phyloP scores from a whole-genome alignment of 2,888 invertebrate genomes.

The Tenthredo livida region DNA sequence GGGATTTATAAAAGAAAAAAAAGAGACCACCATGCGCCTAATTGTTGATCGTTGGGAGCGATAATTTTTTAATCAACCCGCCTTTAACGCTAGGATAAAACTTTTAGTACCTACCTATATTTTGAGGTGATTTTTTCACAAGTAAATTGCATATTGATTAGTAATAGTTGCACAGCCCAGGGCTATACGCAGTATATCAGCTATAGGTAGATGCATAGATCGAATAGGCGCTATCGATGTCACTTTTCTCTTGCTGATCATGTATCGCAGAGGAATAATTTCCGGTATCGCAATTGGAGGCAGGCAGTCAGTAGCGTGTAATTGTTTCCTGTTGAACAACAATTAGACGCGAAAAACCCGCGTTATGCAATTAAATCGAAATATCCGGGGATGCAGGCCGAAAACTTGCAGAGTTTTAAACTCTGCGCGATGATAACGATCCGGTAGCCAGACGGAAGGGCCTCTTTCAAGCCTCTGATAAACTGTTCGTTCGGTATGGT shows the following conservation, averaged over 20 bases:
- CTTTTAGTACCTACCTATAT: background rate
- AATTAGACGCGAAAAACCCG: constrained; percentile 34
- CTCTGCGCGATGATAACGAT: constrained; percentile 33
- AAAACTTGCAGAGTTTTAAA: background rate
- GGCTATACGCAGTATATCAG: background rate
- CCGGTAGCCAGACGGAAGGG: constrained; percentile 21
- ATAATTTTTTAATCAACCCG: background rate
- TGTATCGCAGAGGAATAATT: constrained; percentile 11
- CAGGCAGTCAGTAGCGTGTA: constrained; percentile 21
- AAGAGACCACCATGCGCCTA: background rate
- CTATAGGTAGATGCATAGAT: background rate
- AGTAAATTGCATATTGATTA: background rate
- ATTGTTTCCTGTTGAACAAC: constrained; percentile 48
- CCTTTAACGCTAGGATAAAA: background rate
- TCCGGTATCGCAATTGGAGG: constrained; percentile 21
- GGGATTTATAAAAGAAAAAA: background rate
- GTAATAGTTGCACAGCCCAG: background rate
- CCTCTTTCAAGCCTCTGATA: background rate
- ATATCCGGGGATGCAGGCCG: constrained; percentile 17
- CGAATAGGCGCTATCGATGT: background rate
- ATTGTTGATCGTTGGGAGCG: background rate
- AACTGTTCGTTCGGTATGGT: background rate
- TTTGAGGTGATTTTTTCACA: background rate
- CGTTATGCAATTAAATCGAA: constrained; percentile 33
- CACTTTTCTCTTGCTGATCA: background rate